Evolutionary conservation across 2,797 vertebrate genomes (phyloP).

Genomic region (Arnoldichthys spilopterus): DNA sequence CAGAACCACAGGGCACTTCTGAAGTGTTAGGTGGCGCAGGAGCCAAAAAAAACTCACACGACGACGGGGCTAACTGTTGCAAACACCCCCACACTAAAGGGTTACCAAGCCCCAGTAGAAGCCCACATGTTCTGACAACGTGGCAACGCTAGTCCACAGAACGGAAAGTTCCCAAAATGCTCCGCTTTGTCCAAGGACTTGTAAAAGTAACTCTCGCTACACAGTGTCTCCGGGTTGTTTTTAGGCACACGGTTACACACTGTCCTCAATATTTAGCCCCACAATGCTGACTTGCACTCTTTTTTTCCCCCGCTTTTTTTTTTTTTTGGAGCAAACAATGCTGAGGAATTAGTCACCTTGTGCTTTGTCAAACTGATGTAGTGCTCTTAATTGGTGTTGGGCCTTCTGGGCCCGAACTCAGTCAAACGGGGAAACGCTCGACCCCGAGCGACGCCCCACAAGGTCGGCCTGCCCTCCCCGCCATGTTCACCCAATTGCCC

Average conservation of each 20-base stretch:
- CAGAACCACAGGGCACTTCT: too few species aligned
- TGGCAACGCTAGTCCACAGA: background rate
- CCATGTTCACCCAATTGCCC: constrained; percentile 67
- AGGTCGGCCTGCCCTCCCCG: constrained; percentile 73
- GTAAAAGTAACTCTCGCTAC: constrained; percentile 19
- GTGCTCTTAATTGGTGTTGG: constrained; percentile 61
- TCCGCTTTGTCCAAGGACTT: constrained; percentile 26
- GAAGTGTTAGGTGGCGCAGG: too few species aligned
- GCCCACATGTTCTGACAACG: too few species aligned
- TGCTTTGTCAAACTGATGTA: constrained; percentile 61
- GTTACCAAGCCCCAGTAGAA: too few species aligned
- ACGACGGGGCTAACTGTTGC: too few species aligned
- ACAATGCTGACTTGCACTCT: constrained; percentile 42
- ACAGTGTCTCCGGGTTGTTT: constrained; percentile 34
- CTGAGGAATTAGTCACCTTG: constrained; percentile 62
- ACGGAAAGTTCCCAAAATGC: constrained; percentile 10
- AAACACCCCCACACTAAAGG: too few species aligned
- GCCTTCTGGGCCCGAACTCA: constrained; percentile 51
- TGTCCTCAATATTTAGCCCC: constrained; percentile 36
- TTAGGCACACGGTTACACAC: constrained; percentile 23
- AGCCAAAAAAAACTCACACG: too few species aligned
- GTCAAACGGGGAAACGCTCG: constrained; percentile 59
- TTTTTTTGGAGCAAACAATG: constrained; percentile 50
- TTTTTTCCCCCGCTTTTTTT: background rate
- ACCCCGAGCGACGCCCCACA: constrained; percentile 70